Conservation (phyloP, 2,888 invertebrate species). For the Phengaris arion region DNA sequence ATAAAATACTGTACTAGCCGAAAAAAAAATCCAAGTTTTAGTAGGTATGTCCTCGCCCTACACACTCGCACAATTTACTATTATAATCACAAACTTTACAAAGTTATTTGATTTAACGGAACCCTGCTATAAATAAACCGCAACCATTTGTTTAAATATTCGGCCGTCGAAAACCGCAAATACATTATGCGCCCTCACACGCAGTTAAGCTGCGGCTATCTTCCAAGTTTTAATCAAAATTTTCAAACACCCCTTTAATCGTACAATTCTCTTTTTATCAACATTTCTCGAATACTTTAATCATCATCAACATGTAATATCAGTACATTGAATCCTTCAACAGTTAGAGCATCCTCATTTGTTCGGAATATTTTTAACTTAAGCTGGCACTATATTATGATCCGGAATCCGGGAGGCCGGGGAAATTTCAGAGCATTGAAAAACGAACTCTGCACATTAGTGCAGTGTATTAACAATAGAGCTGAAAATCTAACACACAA, state of each 20-base stretch:
- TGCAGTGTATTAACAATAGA: too few species aligned
- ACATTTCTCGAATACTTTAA: slow-evolving; percentile 13
- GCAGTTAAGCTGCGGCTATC: slow-evolving; percentile 40
- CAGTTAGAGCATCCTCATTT: too few species aligned
- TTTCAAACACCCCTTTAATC: slow-evolving; percentile 32
- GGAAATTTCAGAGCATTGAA: too few species aligned
- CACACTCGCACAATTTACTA: background rate
- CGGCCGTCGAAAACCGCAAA: slow-evolving; percentile 13
- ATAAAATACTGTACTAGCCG: too few species aligned
- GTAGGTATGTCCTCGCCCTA: too few species aligned
- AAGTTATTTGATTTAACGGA: slow-evolving; percentile 1
- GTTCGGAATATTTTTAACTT: too few species aligned
- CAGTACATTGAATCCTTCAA: too few species aligned
- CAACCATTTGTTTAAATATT: slow-evolving; percentile 34
- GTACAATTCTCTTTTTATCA: slow-evolving; percentile 25
- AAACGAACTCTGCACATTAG: too few species aligned
- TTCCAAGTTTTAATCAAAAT: slow-evolving; percentile 41
- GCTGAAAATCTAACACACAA: too few species aligned
- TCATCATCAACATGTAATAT: background rate
- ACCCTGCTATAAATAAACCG: slow-evolving; percentile 29
- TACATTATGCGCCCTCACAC: slow-evolving; percentile 43
- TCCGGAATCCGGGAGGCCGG: too few species aligned
- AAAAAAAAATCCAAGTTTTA: too few species aligned
- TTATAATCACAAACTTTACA: background rate
- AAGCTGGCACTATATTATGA: too few species aligned